Evolutionary conservation across 2,113 vertebrate genomes (phyloP).

Genomic region (Ramphastos sulfuratus): DNA sequence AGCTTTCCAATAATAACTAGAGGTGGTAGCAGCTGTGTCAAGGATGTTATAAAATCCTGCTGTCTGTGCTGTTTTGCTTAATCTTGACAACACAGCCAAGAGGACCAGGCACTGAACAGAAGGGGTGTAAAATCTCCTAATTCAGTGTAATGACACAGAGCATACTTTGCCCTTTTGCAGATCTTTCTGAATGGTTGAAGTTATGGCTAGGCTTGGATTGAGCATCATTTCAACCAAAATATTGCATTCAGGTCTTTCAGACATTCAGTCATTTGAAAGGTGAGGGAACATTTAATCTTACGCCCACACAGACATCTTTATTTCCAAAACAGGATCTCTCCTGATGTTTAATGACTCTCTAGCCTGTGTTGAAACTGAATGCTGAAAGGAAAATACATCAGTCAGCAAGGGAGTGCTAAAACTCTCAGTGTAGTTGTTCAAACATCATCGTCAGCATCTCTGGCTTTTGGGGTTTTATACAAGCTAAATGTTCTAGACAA

Average conservation of each 20-base stretch:
- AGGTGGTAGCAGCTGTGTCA: constrained; percentile 4
- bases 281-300: constrained; percentile 35
- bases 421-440: neutral
- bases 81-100: constrained; percentile 24
- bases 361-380: constrained; percentile 44
- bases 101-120: constrained; percentile 6
- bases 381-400: constrained; percentile 50
- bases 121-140: constrained; percentile 24
- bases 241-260: constrained; percentile 35
- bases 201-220: constrained; percentile 25
- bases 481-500: neutral
- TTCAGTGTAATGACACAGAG: constrained; percentile 8
- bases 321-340: constrained; percentile 42
- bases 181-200: constrained; percentile 12
- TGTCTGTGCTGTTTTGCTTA: constrained; percentile 35
- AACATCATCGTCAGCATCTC: constrained; percentile 24
- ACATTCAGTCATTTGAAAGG: constrained; percentile 33
- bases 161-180: constrained; percentile 25
- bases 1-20: constrained; percentile 18
- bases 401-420: constrained; percentile 34
- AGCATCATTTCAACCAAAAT: constrained; percentile 38
- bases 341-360: constrained; percentile 41
- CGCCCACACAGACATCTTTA: constrained; percentile 33
- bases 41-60: constrained; percentile 27
- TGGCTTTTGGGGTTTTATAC: neutral